Evolutionary conservation across 2,797 vertebrate genomes (phyloP).

Genomic region (Caiman crocodilus): DNA sequence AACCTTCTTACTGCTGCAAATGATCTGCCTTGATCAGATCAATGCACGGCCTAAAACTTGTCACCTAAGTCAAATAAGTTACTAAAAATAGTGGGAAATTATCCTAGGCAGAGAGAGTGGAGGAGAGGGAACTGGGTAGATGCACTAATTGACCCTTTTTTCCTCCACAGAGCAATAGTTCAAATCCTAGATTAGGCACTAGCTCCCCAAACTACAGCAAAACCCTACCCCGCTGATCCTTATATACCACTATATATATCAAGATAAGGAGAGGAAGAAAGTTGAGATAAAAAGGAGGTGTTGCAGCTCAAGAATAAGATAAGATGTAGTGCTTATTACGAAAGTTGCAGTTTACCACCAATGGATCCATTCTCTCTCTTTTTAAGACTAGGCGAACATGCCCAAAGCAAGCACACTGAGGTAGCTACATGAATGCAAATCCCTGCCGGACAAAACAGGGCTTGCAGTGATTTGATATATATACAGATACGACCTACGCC

Average conservation of each 20-base stretch:
- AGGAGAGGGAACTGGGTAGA: background rate
- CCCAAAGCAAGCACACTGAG: slow-evolving; percentile 61
- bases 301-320: accelerated
- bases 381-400: slow-evolving; percentile 74
- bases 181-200: background rate
- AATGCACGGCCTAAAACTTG: background rate
- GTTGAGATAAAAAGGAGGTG: background rate
- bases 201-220: background rate
- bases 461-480: slow-evolving; percentile 71
- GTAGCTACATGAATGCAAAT: slow-evolving; percentile 67
- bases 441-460: slow-evolving; percentile 73
- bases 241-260: background rate
- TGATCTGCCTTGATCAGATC: background rate
- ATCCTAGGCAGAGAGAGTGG: background rate
- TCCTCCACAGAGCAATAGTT: accelerated
- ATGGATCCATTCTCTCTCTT: slow-evolving; percentile 68
- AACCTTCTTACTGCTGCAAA: background rate
- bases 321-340: background rate
- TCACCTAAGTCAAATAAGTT: slow-evolving; percentile 26
- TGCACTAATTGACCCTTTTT: background rate
- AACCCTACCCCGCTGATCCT: background rate
- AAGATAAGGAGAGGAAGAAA: background rate
- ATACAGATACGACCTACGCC: no score
- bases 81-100: background rate
- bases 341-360: slow-evolving; percentile 46